Conservation (phyloP, 2,113 vertebrate species). For the Nestor notabilis region DNA sequence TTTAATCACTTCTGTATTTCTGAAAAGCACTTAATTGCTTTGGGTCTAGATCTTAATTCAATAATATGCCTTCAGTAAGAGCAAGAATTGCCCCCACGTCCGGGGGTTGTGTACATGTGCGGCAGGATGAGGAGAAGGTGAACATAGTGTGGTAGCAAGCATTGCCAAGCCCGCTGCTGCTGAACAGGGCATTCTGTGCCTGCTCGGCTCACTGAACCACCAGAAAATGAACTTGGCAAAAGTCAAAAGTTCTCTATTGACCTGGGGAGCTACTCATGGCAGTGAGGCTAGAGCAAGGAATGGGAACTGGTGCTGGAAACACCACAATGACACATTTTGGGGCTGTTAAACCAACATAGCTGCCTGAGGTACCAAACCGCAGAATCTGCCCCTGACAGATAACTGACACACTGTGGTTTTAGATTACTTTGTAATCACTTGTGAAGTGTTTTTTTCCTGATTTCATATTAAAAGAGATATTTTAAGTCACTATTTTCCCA, state of each 20-base stretch:
- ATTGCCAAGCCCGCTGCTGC: background rate
- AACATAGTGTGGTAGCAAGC: fast-evolving
- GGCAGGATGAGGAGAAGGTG: fast-evolving
- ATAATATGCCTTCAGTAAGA: background rate
- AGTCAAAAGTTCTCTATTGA: background rate
- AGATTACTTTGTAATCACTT: background rate
- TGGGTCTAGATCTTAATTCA: background rate
- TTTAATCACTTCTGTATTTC: background rate
- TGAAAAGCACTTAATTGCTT: background rate
- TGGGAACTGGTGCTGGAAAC: background rate
- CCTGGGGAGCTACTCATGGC: background rate
- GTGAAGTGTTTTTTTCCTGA: background rate
- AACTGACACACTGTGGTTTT: background rate
- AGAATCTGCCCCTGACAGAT: background rate
- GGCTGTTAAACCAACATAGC: background rate
- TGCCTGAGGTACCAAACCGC: background rate
- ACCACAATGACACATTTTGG: fast-evolving
- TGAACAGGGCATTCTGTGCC: background rate
- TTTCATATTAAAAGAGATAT: background rate
- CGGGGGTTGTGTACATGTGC: fast-evolving
- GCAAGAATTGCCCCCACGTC: fast-evolving
- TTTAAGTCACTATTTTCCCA: background rate
- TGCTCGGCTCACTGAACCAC: background rate
- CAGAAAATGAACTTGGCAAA: background rate
- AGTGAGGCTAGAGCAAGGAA: background rate